Evolutionary conservation across 2,797 vertebrate genomes (phyloP).

Genomic region (Hipposideros larvatus): DNA sequence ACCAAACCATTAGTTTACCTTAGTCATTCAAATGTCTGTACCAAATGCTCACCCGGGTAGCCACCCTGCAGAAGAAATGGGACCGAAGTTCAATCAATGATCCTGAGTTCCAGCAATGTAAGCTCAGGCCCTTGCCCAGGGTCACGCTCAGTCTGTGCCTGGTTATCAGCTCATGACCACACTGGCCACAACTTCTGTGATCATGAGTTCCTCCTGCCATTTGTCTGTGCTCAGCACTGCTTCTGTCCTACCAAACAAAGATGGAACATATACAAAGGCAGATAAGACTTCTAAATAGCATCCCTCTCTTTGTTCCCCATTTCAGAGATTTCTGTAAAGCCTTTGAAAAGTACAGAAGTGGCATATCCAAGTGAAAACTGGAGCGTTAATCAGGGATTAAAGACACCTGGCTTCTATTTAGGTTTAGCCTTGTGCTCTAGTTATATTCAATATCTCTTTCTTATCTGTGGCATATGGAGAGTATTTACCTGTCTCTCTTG

Average conservation of each 20-base stretch:
- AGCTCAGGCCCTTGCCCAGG: not conserved
- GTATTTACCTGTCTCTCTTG: conserved; percentile 14
- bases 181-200: not conserved
- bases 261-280: not conserved
- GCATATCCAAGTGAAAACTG: not conserved
- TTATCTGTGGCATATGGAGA: conserved; percentile 4
- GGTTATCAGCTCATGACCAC: too few relatives aligned
- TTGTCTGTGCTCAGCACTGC: not conserved
- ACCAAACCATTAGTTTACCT: not conserved
- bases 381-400: not conserved
- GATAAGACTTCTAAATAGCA: not conserved
- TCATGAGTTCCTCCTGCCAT: not conserved
- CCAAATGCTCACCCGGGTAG: not conserved
- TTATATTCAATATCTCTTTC: not conserved
- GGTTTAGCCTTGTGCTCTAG: not conserved
- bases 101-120: not conserved
- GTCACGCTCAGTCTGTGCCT: not conserved
- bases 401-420: not conserved
- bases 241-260: not conserved
- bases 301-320: not conserved
- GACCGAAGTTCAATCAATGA: not conserved
- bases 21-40: not conserved
- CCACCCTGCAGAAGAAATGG: not conserved
- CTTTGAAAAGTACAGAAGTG: not conserved
- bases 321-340: conserved; percentile 23